phyloP scores from a whole-genome alignment of 2,113 vertebrate genomes.

The Podocnemis expansa region DNA sequence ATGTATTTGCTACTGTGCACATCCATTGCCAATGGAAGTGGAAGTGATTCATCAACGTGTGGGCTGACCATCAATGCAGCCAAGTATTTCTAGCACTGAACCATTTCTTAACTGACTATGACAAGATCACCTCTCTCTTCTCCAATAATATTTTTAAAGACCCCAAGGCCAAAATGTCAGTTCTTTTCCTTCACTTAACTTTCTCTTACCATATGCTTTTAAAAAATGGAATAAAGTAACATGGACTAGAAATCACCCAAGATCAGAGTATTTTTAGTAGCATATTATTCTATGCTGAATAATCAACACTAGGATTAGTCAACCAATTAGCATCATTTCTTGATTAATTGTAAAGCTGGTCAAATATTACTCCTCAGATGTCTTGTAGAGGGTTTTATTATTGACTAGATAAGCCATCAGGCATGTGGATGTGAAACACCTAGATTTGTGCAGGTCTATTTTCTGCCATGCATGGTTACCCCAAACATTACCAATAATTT shows the following conservation, averaged over 20 bases:
- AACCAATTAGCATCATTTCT: not conserved
- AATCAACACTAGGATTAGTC: not conserved
- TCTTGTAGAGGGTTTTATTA: not conserved
- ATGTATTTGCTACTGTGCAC: constrained; percentile 41
- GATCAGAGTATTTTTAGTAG: not conserved
- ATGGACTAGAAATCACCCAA: constrained; percentile 33
- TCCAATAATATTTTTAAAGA: constrained; percentile 55
- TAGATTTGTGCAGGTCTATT: not conserved
- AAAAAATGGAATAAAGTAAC: constrained; percentile 23
- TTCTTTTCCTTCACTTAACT: constrained; percentile 39
- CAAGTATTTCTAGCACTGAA: constrained; percentile 48
- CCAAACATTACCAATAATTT: not conserved
- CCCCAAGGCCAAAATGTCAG: constrained; percentile 62
- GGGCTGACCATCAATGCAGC: constrained; percentile 64
- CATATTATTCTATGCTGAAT: constrained; percentile 15
- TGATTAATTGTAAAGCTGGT: constrained; percentile 8
- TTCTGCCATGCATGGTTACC: not conserved
- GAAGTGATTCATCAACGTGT: constrained; percentile 65
- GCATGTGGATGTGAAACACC: not conserved
- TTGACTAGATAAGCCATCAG: not conserved
- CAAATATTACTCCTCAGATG: not conserved
- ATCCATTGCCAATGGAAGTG: constrained; percentile 43
- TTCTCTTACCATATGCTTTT: not conserved
- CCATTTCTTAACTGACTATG: constrained; percentile 58
- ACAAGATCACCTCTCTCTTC: constrained; percentile 63